Conservation (phyloP, 2,113 vertebrate genomes). For the Dicerorhinus sumatrensis region DNA sequence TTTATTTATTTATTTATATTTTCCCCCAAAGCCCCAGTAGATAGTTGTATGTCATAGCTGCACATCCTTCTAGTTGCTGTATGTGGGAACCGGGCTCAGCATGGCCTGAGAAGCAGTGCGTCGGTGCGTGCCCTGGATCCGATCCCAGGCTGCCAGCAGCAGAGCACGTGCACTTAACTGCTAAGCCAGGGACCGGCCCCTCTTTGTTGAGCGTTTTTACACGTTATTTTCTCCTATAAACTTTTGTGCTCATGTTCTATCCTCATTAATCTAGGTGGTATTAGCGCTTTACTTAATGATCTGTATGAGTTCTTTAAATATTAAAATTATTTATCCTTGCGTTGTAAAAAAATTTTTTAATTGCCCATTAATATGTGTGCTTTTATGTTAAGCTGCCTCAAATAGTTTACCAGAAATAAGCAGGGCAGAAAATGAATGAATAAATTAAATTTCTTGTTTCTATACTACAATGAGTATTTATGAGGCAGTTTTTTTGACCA, state of each 20-base stretch:
- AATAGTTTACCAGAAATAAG: slow-evolving; percentile 11
- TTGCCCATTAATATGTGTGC: background rate
- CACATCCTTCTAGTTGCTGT: no score
- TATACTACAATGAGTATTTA: background rate
- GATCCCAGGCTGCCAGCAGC: no score
- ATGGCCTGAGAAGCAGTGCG: no score
- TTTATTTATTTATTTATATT: no score
- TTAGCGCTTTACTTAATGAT: background rate
- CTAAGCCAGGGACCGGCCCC: no score
- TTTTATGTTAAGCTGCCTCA: slow-evolving; percentile 36
- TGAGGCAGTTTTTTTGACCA: background rate
- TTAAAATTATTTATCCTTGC: background rate
- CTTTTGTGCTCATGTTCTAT: background rate
- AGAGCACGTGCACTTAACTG: no score
- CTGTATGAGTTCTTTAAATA: background rate
- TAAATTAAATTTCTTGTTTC: background rate
- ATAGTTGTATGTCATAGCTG: no score
- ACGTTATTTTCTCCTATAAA: background rate
- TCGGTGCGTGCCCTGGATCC: no score
- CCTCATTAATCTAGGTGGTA: background rate
- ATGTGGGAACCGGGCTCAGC: no score
- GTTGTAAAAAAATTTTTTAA: background rate
- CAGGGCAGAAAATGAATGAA: slow-evolving; percentile 19
- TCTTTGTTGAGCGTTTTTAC: background rate
- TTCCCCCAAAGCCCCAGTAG: no score